A percentile compares a stretch with the other conserved stretches of the same genome.
These are phyloP conservation scores for Coenobita brevimanus DNA, from an alignment of 1,140 invertebrate species.

Conservation along the genomic window DNA sequence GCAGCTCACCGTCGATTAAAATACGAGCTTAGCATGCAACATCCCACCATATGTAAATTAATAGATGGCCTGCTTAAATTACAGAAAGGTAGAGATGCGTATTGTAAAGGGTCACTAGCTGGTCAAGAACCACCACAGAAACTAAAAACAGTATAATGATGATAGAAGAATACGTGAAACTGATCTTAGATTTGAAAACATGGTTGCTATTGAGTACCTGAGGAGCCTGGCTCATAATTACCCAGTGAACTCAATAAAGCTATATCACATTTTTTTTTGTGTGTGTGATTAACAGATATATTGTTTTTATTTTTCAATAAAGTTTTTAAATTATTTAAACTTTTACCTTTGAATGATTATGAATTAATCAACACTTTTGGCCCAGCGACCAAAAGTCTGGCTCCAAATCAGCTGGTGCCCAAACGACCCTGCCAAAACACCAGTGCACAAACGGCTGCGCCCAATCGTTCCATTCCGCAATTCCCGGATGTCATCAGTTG, in stretches of 20 bases:
- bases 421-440: too few relatives aligned
- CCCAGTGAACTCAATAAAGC: not conserved
- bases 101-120: slow-evolving; percentile 11
- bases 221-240: slow-evolving; percentile 30
- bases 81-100: not conserved
- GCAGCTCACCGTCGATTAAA: slow-evolving; percentile 14
- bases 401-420: too few relatives aligned
- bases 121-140: slow-evolving; percentile 21
- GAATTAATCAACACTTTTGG: too few relatives aligned
- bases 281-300: not conserved
- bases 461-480: too few relatives aligned
- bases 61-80: slow-evolving; percentile 3
- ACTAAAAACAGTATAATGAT: slow-evolving; percentile 8
- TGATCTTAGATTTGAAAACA: slow-evolving; percentile 26
- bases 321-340: too few relatives aligned
- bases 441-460: too few relatives aligned
- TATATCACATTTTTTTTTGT: not conserved
- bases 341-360: too few relatives aligned
- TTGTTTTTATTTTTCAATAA: too few relatives aligned
- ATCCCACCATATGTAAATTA: slow-evolving; percentile 25
- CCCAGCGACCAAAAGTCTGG: too few relatives aligned
- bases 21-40: slow-evolving; percentile 9
- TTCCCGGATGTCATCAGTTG: too few relatives aligned
- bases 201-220: slow-evolving; percentile 10
- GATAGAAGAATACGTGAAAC: slow-evolving; percentile 26